A percentile compares a stretch with the other conserved stretches of the same genome.
phyloP scores from a whole-genome alignment of 2,113 vertebrate species.

The Coreoperca whiteheadi region DNA sequence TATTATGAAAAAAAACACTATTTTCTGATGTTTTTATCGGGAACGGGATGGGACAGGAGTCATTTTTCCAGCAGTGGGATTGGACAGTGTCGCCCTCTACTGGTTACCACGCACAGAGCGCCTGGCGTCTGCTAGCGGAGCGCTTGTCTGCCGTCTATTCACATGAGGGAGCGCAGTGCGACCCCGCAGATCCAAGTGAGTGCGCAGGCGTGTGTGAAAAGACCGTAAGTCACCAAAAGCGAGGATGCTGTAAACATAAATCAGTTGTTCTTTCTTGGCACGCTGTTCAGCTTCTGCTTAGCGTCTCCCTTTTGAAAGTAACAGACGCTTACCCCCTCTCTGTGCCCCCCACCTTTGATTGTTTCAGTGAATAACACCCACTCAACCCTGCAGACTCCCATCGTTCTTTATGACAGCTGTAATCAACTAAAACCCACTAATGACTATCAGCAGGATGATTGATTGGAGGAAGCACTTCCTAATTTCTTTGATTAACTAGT shows the following conservation, averaged over 20 bases:
- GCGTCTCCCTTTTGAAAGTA: slow-evolving; percentile 13
- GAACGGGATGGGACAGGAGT: too few species aligned
- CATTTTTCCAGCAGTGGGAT: too few species aligned
- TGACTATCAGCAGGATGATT: slow-evolving; percentile 41
- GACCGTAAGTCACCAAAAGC: not conserved
- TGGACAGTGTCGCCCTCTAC: too few species aligned
- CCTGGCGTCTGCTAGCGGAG: too few species aligned
- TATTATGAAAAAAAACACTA: too few species aligned
- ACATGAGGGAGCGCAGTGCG: too few species aligned
- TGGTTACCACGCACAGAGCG: too few species aligned
- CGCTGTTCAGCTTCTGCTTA: not conserved
- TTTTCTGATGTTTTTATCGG: too few species aligned
- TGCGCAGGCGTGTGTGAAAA: too few species aligned
- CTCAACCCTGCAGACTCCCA: slow-evolving; percentile 22
- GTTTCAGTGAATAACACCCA: slow-evolving; percentile 3
- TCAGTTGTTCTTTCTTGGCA: not conserved
- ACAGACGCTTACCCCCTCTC: not conserved
- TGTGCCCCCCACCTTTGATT: slow-evolving; percentile 6
- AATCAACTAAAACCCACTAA: slow-evolving; percentile 60
- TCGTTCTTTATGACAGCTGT: slow-evolving; percentile 27
- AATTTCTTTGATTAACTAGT: slow-evolving; percentile 47
- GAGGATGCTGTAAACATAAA: not conserved
- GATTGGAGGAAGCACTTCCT: slow-evolving; percentile 57
- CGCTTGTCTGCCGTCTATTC: too few species aligned
- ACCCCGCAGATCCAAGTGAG: too few species aligned